These are phyloP conservation scores for Branchellion lobata DNA, from an alignment of 2,888 invertebrate genomes.

Conservation along the genomic window DNA sequence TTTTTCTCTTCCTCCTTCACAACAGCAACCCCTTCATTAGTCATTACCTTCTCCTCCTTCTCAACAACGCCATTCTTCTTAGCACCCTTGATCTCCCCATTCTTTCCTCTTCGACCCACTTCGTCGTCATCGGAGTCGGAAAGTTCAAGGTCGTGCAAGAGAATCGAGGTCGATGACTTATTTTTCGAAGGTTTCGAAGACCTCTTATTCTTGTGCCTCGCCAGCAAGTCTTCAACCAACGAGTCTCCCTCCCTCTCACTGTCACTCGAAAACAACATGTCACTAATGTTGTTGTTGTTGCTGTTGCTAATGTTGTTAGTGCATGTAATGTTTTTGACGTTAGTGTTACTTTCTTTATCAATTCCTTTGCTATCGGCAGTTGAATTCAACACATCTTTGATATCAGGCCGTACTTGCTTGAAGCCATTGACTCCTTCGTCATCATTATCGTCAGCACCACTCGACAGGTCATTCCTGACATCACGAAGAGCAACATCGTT, in stretches of 20 bases:
- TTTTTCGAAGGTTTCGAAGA: not conserved
- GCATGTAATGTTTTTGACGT: not conserved
- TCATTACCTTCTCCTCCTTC: not conserved
- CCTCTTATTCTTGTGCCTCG: not conserved
- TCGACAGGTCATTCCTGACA: not conserved
- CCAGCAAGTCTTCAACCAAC: not conserved
- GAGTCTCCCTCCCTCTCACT: not conserved
- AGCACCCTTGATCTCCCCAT: not conserved
- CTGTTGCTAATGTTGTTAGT: not conserved
- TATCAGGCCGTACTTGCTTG: too few species aligned
- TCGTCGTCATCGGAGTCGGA: not conserved
- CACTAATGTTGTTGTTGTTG: not conserved
- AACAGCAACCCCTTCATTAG: not conserved
- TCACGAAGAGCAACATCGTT: not conserved
- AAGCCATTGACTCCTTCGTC: not conserved
- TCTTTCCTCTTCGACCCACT: not conserved
- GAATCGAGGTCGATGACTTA: not conserved
- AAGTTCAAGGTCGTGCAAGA: not conserved
- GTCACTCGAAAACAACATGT: not conserved
- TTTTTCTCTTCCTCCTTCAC: not conserved
- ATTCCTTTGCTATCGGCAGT: not conserved
- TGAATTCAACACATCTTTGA: too few species aligned
- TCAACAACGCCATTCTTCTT: not conserved
- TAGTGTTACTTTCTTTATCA: not conserved
- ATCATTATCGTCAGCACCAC: constrained; percentile 3